These are phyloP conservation scores for Andrena fulva DNA, from an alignment of 2,888 invertebrate species.

Conservation along the genomic window DNA sequence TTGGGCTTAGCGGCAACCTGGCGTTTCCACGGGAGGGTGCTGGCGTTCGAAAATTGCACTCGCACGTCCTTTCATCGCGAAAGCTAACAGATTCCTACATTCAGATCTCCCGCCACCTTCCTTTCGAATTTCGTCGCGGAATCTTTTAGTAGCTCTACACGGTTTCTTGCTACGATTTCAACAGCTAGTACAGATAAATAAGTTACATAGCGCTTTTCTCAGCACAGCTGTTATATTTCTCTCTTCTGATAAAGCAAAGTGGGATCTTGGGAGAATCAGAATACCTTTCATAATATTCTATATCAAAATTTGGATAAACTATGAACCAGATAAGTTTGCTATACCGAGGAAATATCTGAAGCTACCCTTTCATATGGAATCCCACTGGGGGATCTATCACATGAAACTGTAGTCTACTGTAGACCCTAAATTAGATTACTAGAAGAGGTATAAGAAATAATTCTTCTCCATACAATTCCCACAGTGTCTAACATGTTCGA, in stretches of 20 bases:
- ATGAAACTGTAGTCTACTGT: conserved; percentile 17
- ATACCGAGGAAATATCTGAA: conserved; percentile 5
- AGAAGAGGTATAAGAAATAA: background rate
- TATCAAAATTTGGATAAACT: background rate
- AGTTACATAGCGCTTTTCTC: background rate
- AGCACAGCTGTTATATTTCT: background rate
- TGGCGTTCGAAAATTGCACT: conserved; percentile 29
- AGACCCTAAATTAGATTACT: conserved; percentile 12
- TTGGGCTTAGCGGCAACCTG: conserved; percentile 55
- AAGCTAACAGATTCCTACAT: background rate
- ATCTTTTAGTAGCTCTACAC: background rate
- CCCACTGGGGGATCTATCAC: background rate
- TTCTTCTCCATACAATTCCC: conserved; percentile 10
- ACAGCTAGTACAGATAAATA: too few relatives aligned
- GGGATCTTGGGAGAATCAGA: background rate
- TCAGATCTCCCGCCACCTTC: background rate
- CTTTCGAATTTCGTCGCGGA: background rate
- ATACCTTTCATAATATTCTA: background rate
- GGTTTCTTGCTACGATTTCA: too few relatives aligned
- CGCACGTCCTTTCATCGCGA: conserved; percentile 5
- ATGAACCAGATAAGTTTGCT: background rate
- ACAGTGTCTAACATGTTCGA: background rate
- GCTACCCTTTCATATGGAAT: conserved; percentile 5
- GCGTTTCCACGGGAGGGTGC: conserved; percentile 17
- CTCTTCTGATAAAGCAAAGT: background rate